Evolutionary conservation across 2,113 vertebrate genomes (phyloP).

Genomic region (Menidia beryllina): DNA sequence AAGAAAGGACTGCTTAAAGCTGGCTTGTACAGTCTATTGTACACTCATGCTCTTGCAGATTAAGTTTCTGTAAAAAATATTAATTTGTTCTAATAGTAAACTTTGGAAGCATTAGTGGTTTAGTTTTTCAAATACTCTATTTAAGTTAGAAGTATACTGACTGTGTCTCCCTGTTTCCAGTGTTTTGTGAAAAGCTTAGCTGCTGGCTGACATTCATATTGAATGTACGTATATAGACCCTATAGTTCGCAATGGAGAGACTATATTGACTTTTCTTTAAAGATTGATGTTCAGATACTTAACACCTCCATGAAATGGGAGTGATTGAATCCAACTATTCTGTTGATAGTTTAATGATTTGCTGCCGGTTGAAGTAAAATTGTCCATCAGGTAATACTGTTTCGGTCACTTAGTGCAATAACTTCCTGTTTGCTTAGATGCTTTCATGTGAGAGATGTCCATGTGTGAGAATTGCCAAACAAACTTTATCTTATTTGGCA

Average conservation of each 20-base stretch:
- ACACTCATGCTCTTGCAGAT: no score
- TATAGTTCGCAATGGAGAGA: not conserved
- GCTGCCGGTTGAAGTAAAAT: not conserved
- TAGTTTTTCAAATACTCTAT: not conserved
- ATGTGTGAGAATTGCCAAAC: slow-evolving; percentile 5
- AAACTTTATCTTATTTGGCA: slow-evolving; percentile 28
- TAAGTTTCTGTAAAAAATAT: no score
- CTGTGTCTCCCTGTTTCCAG: not conserved
- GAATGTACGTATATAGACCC: not conserved
- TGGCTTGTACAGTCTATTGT: not conserved
- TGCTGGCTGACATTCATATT: not conserved
- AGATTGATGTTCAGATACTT: not conserved
- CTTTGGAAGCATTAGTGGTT: not conserved
- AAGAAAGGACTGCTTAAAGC: not conserved
- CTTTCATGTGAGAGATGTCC: not conserved
- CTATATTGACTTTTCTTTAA: not conserved
- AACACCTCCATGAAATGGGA: not conserved
- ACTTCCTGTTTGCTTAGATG: not conserved
- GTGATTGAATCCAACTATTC: not conserved
- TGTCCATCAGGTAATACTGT: slow-evolving; percentile 1
- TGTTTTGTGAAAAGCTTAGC: not conserved
- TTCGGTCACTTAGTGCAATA: not conserved
- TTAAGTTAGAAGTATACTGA: not conserved
- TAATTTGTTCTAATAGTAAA: no score
- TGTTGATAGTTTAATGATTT: not conserved